Conservation (phyloP, 1,140 invertebrate genomes). For the Pogonomyrmex californicus region DNA sequence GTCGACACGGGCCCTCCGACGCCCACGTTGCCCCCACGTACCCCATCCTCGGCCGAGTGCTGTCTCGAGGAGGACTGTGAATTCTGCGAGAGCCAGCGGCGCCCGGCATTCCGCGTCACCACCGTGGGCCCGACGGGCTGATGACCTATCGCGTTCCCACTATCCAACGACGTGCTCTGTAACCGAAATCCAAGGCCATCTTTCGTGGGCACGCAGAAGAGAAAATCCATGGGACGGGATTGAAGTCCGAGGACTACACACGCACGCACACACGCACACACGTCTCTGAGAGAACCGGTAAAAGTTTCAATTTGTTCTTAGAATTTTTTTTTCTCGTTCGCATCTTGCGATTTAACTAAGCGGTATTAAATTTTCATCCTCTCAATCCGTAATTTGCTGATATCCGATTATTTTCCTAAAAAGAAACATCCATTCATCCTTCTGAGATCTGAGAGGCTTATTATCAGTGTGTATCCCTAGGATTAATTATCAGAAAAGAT, state of each 20-base stretch:
- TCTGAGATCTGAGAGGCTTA: too few relatives aligned
- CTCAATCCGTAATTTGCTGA: background rate
- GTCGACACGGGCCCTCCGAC: constrained; percentile 80
- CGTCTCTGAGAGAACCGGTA: background rate
- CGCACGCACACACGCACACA: too few relatives aligned
- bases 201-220: constrained; percentile 25
- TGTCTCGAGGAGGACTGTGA: constrained; percentile 77
- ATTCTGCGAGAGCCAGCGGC: constrained; percentile 82
- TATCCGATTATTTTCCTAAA: background rate
- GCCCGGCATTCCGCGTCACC: constrained; percentile 74
- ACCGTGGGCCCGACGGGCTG: constrained; percentile 65
- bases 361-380: background rate
- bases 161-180: constrained; percentile 82
- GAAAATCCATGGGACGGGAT: constrained; percentile 21
- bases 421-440: background rate
- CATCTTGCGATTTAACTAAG: background rate
- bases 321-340: background rate
- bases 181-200: constrained; percentile 68
- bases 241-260: background rate
- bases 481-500: background rate
- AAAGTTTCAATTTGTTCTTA: background rate
- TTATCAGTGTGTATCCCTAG: too few relatives aligned
- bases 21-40: constrained; percentile 79
- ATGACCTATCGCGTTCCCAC: constrained; percentile 78
- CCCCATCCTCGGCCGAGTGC: constrained; percentile 82